phyloP scores from a whole-genome alignment of 1,140 invertebrate genomes.

The Leguminivora glycinivorella region DNA sequence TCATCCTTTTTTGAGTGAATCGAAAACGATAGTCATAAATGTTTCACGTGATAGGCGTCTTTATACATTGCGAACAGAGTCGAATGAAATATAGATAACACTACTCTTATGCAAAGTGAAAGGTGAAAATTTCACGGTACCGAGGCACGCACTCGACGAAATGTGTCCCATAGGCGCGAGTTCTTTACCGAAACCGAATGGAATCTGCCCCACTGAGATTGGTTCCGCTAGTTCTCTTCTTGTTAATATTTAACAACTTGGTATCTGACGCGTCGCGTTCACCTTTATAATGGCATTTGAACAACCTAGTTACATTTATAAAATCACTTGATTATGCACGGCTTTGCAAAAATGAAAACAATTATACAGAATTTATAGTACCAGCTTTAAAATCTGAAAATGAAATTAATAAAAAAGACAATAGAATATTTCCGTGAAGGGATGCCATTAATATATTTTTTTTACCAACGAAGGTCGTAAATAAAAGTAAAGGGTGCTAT shows the following conservation, averaged over 20 bases:
- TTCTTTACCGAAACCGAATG: slow-evolving; percentile 50
- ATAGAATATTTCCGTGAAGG: slow-evolving; percentile 59
- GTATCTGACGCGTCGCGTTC: slow-evolving; percentile 59
- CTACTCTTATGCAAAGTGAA: slow-evolving; percentile 63
- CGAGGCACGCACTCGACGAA: slow-evolving; percentile 56
- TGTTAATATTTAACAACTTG: slow-evolving; percentile 73
- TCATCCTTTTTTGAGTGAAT: slow-evolving; percentile 33
- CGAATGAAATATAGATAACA: slow-evolving; percentile 69
- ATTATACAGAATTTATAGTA: neutral
- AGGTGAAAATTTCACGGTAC: slow-evolving; percentile 61
- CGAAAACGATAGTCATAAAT: slow-evolving; percentile 66
- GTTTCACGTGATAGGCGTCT: slow-evolving; percentile 66
- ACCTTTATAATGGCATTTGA: slow-evolving; percentile 66
- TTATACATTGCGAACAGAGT: slow-evolving; percentile 54
- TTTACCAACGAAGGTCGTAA: slow-evolving; percentile 62
- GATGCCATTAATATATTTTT: slow-evolving; percentile 72
- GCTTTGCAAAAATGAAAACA: neutral
- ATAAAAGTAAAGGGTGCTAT: slow-evolving; percentile 76
- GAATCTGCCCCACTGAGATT: slow-evolving; percentile 64
- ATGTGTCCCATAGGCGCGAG: slow-evolving; percentile 63
- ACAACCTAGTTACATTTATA: neutral
- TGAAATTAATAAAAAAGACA: slow-evolving; percentile 54
- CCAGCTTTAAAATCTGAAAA: neutral
- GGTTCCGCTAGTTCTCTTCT: slow-evolving; percentile 64
- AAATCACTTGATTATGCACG: slow-evolving; percentile 38